Evolutionary conservation across 2,888 invertebrate species (phyloP).

Genomic region (Caradrina clavipalpis): DNA sequence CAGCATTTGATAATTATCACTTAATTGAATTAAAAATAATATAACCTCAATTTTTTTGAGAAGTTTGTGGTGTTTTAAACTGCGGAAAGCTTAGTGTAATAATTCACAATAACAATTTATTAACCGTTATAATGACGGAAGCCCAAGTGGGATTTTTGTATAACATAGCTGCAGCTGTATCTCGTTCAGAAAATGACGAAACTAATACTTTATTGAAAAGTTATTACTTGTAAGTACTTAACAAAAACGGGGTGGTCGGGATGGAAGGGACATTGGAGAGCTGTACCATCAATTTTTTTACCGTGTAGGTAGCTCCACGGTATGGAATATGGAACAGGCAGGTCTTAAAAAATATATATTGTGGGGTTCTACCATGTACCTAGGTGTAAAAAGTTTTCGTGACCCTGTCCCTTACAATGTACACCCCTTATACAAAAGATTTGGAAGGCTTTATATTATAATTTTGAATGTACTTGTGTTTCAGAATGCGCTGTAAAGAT

Average conservation of each 20-base stretch:
- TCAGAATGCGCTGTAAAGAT: constrained; percentile 82
- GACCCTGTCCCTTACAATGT: no score
- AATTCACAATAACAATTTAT: neutral
- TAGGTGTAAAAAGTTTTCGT: no score
- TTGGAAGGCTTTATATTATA: neutral
- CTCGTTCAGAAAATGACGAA: constrained; percentile 61
- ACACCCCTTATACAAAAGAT: neutral
- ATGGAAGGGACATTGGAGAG: no score
- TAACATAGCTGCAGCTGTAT: constrained; percentile 74
- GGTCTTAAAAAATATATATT: no score
- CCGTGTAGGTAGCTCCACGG: no score
- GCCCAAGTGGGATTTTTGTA: constrained; percentile 77
- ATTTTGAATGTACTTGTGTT: constrained; percentile 20
- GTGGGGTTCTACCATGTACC: no score
- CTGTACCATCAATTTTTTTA: no score
- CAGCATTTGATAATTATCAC: no score
- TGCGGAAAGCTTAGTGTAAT: neutral
- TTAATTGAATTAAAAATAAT: neutral
- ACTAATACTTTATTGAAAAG: constrained; percentile 75
- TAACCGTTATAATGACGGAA: constrained; percentile 74
- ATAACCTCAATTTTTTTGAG: constrained; percentile 19
- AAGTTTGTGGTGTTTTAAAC: neutral
- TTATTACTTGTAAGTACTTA: constrained; percentile 82
- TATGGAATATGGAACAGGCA: no score
- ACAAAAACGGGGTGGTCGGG: no score